A percentile compares a stretch with the other conserved stretches of the same genome.
Conservation (phyloP, 2,113 vertebrate genomes). For the Chionis minor region DNA sequence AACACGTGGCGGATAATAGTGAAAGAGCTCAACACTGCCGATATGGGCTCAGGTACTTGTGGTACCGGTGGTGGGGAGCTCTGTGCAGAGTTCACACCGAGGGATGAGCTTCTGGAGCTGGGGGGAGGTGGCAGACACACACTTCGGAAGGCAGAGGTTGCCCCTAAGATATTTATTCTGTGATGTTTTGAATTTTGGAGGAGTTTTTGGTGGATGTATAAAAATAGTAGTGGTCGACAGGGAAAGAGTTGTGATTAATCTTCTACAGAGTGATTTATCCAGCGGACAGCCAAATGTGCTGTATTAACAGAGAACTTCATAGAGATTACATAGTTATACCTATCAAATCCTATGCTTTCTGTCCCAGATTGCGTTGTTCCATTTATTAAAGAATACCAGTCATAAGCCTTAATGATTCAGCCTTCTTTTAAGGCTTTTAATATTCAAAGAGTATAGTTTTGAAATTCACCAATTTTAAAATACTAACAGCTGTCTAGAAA, state of each 20-base stretch:
- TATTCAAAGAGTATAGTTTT: not conserved
- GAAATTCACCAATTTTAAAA: not conserved
- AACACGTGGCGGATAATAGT: not conserved
- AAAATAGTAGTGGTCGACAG: not conserved
- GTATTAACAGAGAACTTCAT: not conserved
- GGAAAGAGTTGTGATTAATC: not conserved
- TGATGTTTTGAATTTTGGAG: not conserved
- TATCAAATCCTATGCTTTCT: not conserved
- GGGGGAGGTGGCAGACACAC: not conserved
- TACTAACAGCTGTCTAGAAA: not conserved
- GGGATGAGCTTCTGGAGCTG: not conserved
- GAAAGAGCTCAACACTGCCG: not conserved
- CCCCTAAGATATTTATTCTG: not conserved
- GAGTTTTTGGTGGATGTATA: not conserved
- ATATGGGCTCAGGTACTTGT: not conserved
- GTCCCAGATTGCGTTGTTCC: not conserved
- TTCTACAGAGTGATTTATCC: not conserved
- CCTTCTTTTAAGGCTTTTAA: not conserved
- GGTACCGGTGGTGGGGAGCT: not conserved
- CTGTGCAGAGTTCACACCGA: fast-evolving
- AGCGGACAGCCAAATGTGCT: not conserved
- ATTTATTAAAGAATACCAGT: not conserved
- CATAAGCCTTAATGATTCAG: not conserved
- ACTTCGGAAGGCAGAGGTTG: not conserved
- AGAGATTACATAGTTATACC: not conserved